Conservation (phyloP, 2,113 vertebrate genomes). For the Scartelaos histophorus region DNA sequence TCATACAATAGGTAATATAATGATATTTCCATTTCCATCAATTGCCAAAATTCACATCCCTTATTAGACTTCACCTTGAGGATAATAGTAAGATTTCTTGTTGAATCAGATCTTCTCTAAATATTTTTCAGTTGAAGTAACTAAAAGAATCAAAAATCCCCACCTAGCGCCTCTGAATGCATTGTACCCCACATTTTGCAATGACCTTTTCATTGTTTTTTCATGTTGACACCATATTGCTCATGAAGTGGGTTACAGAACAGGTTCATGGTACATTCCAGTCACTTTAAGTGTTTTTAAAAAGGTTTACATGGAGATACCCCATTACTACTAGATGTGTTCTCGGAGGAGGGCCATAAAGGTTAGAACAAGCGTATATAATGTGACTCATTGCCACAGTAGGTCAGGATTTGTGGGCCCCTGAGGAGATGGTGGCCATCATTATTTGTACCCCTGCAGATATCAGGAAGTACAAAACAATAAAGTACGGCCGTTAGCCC, state of each 20-base stretch:
- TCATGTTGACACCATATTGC: too few relatives aligned
- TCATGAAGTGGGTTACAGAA: not conserved
- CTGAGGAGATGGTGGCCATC: conserved; percentile 19
- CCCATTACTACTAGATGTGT: not conserved
- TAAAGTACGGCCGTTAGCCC: conserved; percentile 36
- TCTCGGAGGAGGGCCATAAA: conserved; percentile 9
- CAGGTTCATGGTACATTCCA: not conserved
- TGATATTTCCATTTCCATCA: too few relatives aligned
- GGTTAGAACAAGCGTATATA: conserved; percentile 12
- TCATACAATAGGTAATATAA: too few relatives aligned
- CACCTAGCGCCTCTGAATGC: not conserved
- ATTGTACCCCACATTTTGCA: too few relatives aligned
- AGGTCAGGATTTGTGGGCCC: conserved; percentile 1
- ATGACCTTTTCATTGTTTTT: too few relatives aligned
- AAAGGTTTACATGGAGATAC: not conserved
- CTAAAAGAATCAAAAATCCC: not conserved
- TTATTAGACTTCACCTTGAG: too few relatives aligned
- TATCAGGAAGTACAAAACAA: conserved; percentile 41
- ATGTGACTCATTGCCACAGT: conserved; percentile 12
- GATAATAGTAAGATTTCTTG: too few relatives aligned
- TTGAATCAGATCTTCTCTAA: too few relatives aligned
- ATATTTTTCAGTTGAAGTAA: too few relatives aligned
- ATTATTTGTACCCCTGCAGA: conserved; percentile 36
- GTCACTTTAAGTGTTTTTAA: not conserved
- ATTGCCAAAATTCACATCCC: too few relatives aligned